Base-by-base conservation (phyloP, 1,140 invertebrate species). In the Chrysoperla carnea region DNA sequence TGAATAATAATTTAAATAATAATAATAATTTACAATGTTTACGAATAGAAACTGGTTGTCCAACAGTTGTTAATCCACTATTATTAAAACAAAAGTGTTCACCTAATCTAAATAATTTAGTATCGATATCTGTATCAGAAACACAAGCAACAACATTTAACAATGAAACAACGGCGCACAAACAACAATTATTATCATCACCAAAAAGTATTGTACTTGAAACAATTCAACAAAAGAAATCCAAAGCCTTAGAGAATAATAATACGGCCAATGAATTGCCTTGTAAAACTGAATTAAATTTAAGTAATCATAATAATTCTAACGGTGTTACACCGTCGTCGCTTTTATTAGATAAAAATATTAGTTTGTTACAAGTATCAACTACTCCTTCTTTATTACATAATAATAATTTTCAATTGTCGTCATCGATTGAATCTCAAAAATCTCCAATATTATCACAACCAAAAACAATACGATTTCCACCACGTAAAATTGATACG, bases 401-500 rank as follows among this genome's bases (percentile, higher is more conserved):
- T 23, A 23, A 23, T 23, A 2, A 23, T 23, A 23, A 23, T 23
- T 23, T 23, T 23, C 17, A 23, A 23, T 23, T 23, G 17, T 23
- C 17, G 5, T 42, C 41, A n/a, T 35, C 45, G 2, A 52, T 50
- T 11, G 47, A 52, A 33, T 37, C 50, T n/a, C 58, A 60, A 45
- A 61, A 61, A 39, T 59, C 56, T 46, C 80, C 81, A 7, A 84
- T 84, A 41, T 52, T 84, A 13, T 81, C 80, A 11, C 75, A 76
- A 46, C 81, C 82, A 1, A 81, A 79, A 50, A 84, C 77, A 17
- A 76, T 86, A 40, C 67, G 82, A 46, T 85, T 86, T 53, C 81
- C 82, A 1, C 75, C 72, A 1, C 58, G 6, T 59, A 56, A 6
- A 1, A 17, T 40, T 13, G 35, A 29, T 31, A 52, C 54, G 14